Evolutionary conservation across 2,888 invertebrate species (phyloP).

Genomic region (Ditylenchus weischeri): DNA sequence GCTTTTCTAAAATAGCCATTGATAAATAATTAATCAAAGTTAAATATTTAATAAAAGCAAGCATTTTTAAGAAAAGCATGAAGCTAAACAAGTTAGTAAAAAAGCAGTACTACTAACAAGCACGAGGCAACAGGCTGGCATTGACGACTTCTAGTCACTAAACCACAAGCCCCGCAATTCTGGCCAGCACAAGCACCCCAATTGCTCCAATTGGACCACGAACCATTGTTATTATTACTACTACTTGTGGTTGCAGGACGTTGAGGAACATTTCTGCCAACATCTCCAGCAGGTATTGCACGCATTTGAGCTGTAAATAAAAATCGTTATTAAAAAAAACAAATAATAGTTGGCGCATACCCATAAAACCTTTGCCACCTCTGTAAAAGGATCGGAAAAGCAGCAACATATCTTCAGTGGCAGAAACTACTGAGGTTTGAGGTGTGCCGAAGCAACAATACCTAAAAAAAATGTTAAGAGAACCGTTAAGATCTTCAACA

Average conservation of each 20-base stretch:
- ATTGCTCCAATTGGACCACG: constrained; percentile 46
- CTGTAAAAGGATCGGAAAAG: constrained; percentile 59
- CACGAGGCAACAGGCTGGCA: constrained; percentile 48
- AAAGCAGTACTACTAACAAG: constrained; percentile 43
- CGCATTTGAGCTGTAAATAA: constrained; percentile 32
- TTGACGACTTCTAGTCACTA: constrained; percentile 45
- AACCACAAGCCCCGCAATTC: constrained; percentile 56
- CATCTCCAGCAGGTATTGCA: constrained; percentile 37
- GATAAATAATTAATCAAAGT: no score
- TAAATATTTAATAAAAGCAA: no score
- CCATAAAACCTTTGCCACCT: constrained; percentile 58
- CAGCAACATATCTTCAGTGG: constrained; percentile 57
- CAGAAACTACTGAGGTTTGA: constrained; percentile 50
- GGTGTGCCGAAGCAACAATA: constrained; percentile 59
- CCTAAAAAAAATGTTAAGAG: constrained; percentile 30
- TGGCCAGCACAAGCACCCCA: constrained; percentile 54
- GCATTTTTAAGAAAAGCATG: no score
- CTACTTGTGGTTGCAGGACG: background rate
- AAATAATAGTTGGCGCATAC: constrained; percentile 3
- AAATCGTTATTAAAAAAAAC: no score
- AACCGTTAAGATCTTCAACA: no score
- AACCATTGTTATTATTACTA: constrained; percentile 22
- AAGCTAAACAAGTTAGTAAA: background rate
- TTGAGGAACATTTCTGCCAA: constrained; percentile 13
- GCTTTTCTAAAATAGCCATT: no score